Conservation (phyloP, 2,888 invertebrate genomes). For the Holacanthella duospinosa region DNA sequence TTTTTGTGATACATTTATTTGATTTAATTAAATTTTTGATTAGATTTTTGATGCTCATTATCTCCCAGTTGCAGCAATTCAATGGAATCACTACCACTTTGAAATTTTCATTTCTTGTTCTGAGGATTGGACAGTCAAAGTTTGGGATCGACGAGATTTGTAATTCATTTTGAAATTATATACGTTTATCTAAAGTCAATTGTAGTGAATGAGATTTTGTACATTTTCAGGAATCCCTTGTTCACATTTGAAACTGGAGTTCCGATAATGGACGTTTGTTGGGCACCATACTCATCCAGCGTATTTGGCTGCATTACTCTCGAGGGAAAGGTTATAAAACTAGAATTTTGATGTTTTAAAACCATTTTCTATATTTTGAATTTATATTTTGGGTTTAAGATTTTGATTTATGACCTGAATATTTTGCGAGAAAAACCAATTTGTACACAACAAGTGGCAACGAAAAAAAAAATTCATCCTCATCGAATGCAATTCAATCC, state of each 20-base stretch:
- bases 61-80: conserved; percentile 78
- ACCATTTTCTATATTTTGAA: background rate
- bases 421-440: conserved; percentile 86
- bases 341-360: background rate
- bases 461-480: conserved; percentile 53
- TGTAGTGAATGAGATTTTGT: background rate
- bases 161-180: conserved; percentile 18
- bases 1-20: background rate
- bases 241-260: conserved; percentile 87
- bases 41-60: conserved; percentile 52
- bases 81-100: conserved; percentile 76
- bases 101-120: conserved; percentile 87
- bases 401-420: conserved; percentile 72
- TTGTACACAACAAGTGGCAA: conserved; percentile 76
- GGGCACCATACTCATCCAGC: conserved; percentile 96
- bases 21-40: background rate
- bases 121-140: conserved; percentile 88
- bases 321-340: conserved; percentile 57
- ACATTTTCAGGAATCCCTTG: conserved; percentile 60
- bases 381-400: conserved; percentile 37
- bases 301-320: conserved; percentile 86
- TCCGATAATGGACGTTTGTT: conserved; percentile 83
- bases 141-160: conserved; percentile 70
- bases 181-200: background rate
- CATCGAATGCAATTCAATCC: conserved; percentile 45